phyloP scores from a whole-genome alignment of 2,113 vertebrate species.

The Prunella himalayana region DNA sequence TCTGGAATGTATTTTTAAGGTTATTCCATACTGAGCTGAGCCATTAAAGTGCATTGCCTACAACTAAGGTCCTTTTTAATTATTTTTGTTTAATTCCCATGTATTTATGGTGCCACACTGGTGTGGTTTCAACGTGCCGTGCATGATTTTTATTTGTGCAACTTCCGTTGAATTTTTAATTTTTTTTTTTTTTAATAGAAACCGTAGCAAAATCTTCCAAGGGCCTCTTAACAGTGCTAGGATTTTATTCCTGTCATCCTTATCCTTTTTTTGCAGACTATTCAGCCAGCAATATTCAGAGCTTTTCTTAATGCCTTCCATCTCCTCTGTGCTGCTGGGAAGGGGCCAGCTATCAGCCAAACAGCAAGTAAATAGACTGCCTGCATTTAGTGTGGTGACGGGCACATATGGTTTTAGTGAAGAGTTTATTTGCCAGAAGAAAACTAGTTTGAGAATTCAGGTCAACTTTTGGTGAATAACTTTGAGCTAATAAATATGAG shows the following conservation, averaged over 20 bases:
- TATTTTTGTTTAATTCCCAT: not conserved
- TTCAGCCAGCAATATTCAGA: conserved; percentile 7
- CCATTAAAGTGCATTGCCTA: not conserved
- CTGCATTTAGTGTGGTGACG: not conserved
- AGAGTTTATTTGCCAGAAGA: conserved; percentile 46
- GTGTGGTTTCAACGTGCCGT: not conserved
- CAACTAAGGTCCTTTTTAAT: not conserved
- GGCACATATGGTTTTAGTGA: conserved; percentile 55
- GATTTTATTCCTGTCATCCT: conserved; percentile 11
- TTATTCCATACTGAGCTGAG: not conserved
- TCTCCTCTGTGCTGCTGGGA: conserved; percentile 17
- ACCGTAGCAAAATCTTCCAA: conserved; percentile 4
- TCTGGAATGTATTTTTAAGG: not conserved
- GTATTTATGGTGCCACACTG: not conserved
- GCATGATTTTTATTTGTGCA: not conserved
- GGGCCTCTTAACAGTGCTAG: not conserved
- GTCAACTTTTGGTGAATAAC: conserved; percentile 32
- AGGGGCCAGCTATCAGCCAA: conserved; percentile 18
- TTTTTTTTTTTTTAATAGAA: not conserved
- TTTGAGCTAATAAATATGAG: conserved; percentile 32
- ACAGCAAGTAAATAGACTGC: conserved; percentile 17
- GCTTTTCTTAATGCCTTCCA: conserved; percentile 56
- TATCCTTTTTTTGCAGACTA: not conserved
- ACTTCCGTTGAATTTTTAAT: not conserved
- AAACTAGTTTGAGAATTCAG: conserved; percentile 27